These are phyloP conservation scores for Neelides sp. DNA, from an alignment of 1,140 invertebrate species.

Conservation along the genomic window DNA sequence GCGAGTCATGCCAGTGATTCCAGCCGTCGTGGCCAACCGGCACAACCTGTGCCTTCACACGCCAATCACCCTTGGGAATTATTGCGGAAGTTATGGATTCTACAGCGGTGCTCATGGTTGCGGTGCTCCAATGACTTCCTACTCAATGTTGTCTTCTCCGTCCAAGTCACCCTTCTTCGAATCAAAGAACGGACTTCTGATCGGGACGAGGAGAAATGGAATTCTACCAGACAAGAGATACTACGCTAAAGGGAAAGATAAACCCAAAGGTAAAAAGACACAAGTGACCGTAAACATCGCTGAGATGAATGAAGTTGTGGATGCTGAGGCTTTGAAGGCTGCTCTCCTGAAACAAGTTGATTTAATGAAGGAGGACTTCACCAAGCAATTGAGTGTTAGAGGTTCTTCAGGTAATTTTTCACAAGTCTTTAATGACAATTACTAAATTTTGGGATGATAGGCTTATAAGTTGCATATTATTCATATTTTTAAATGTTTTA, in stretches of 20 bases:
- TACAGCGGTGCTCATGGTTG: background rate
- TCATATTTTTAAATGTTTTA: background rate
- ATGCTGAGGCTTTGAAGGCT: slow-evolving; percentile 51
- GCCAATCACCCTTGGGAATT: background rate
- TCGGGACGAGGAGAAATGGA: too few relatives aligned
- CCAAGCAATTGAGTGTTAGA: slow-evolving; percentile 51
- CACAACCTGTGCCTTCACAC: slow-evolving; percentile 7
- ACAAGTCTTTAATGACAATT: slow-evolving; percentile 41
- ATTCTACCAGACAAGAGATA: too few relatives aligned
- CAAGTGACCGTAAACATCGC: slow-evolving; percentile 49
- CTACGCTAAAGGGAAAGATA: slow-evolving; percentile 32
- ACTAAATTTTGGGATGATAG: background rate
- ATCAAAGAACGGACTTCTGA: too few relatives aligned
- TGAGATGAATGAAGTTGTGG: slow-evolving; percentile 54
- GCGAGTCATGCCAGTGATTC: slow-evolving; percentile 27
- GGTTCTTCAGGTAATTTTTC: slow-evolving; percentile 37
- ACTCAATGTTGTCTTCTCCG: background rate
- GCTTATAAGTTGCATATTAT: slow-evolving; percentile 1
- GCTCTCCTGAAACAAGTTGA: slow-evolving; percentile 53
- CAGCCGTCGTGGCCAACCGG: slow-evolving; percentile 20
- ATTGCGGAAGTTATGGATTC: background rate
- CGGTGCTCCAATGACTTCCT: background rate
- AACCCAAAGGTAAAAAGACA: slow-evolving; percentile 43
- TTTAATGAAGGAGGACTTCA: slow-evolving; percentile 60
- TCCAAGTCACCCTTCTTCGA: too few relatives aligned